These are phyloP conservation scores for Hydroisotoma schaefferi DNA, from an alignment of 2,888 invertebrate species.

Conservation along the genomic window DNA sequence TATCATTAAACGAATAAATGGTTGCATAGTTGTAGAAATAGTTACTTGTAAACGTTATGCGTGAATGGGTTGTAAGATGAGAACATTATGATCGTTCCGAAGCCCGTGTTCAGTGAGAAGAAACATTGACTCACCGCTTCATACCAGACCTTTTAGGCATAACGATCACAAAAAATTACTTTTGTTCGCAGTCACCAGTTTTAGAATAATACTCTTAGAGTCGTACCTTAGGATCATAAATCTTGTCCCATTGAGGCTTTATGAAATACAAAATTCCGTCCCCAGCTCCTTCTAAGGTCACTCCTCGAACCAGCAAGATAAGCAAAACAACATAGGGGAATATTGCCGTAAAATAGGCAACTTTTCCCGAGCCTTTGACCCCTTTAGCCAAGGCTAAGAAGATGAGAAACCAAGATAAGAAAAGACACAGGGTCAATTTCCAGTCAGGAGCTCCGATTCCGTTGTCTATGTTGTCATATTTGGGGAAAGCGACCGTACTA, in stretches of 20 bases:
- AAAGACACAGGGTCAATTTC: conserved; percentile 64
- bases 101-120: conserved; percentile 71
- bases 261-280: conserved; percentile 74
- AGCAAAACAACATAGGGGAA: conserved; percentile 78
- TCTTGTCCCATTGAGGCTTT: conserved; percentile 71
- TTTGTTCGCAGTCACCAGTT: too few relatives aligned
- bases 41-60: conserved; percentile 66
- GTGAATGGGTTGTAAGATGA: conserved; percentile 71
- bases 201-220: too few relatives aligned
- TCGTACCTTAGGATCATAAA: conserved; percentile 67
- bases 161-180: conserved; percentile 27
- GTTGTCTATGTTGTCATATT: conserved; percentile 30
- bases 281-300: conserved; percentile 62
- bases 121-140: conserved; percentile 76
- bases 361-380: conserved; percentile 74
- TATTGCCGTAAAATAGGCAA: conserved; percentile 80
- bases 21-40: not conserved
- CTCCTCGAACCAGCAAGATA: conserved; percentile 62
- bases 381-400: conserved; percentile 68
- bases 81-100: conserved; percentile 73
- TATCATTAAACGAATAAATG: conserved; percentile 15
- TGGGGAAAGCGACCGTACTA: conserved; percentile 27
- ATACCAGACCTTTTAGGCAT: conserved; percentile 76
- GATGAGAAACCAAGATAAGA: conserved; percentile 66
- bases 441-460: conserved; percentile 59